phyloP scores from a whole-genome alignment of 2,888 invertebrate species.

The Athalia circularis region DNA sequence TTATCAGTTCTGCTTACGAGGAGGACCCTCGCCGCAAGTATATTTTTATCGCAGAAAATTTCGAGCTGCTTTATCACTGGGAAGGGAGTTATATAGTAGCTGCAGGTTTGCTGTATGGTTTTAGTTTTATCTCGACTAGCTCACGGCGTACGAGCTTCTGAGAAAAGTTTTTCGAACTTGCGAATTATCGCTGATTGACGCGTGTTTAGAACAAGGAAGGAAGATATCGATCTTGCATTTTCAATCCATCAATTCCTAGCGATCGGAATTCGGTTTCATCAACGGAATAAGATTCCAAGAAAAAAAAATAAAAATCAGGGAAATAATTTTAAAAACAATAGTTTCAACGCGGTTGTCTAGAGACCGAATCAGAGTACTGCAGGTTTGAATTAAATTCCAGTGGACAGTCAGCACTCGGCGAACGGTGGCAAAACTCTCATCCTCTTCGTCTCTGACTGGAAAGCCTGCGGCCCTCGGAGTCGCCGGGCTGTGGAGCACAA shows the following conservation, averaged over 20 bases:
- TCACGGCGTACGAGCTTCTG: too few species aligned
- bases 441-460: slow-evolving; percentile 52
- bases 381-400: slow-evolving; percentile 35
- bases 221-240: too few species aligned
- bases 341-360: background rate
- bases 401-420: slow-evolving; percentile 22
- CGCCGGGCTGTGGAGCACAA: slow-evolving; percentile 63
- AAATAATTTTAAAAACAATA: background rate
- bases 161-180: too few species aligned
- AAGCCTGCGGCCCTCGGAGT: slow-evolving; percentile 36
- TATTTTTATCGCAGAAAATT: slow-evolving; percentile 66
- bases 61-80: slow-evolving; percentile 14
- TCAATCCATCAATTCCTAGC: too few species aligned
- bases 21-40: slow-evolving; percentile 55
- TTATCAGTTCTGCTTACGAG: slow-evolving; percentile 64
- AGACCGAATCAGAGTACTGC: background rate
- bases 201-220: too few species aligned
- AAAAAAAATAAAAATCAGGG: background rate
- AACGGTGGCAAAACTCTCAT: slow-evolving; percentile 48
- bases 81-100: background rate
- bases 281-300: background rate
- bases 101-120: background rate
- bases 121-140: too few species aligned
- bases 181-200: too few species aligned
- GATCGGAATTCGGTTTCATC: too few species aligned